phyloP scores from a whole-genome alignment of 1,140 invertebrate species.

The Macrocentrus cingulum region DNA sequence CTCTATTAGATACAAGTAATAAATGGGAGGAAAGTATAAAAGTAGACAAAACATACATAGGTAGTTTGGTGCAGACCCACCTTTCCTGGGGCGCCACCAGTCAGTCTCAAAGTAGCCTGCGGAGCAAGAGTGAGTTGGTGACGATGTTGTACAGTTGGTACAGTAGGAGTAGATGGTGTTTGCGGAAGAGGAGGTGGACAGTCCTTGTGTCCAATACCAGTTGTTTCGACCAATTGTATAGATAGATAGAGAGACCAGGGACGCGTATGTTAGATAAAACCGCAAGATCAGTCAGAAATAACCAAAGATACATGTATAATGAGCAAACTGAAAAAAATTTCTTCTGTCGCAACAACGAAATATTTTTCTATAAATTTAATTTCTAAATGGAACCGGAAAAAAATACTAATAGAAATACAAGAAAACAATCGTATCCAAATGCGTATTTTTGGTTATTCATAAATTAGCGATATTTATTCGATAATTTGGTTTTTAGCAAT shows the following conservation, averaged over 20 bases:
- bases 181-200: conserved; percentile 87
- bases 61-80: conserved; percentile 69
- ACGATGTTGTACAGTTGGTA: conserved; percentile 59
- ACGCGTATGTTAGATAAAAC: conserved; percentile 52
- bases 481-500: too few species aligned
- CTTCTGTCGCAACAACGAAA: conserved; percentile 21
- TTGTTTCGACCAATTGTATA: conserved; percentile 52
- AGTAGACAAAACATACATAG: conserved; percentile 56
- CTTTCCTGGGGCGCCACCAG: conserved; percentile 94
- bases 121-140: conserved; percentile 61
- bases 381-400: too few species aligned
- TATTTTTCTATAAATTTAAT: conserved; percentile 7
- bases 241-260: conserved; percentile 31
- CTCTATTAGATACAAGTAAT: conserved; percentile 39
- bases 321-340: conserved; percentile 15
- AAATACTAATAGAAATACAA: conserved; percentile 10
- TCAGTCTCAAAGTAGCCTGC: conserved; percentile 91
- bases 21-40: conserved; percentile 43
- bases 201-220: conserved; percentile 69
- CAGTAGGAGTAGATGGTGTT: conserved; percentile 66
- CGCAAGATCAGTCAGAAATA: conserved; percentile 51
- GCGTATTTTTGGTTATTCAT: too few species aligned
- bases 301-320: conserved; percentile 13
- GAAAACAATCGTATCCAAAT: conserved; percentile 11
- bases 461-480: too few species aligned